Percentiles rank a stretch among this genome's conserved stretches.
Conservation (phyloP, 2,888 invertebrate species). For the Megalurothrips usitatus region DNA sequence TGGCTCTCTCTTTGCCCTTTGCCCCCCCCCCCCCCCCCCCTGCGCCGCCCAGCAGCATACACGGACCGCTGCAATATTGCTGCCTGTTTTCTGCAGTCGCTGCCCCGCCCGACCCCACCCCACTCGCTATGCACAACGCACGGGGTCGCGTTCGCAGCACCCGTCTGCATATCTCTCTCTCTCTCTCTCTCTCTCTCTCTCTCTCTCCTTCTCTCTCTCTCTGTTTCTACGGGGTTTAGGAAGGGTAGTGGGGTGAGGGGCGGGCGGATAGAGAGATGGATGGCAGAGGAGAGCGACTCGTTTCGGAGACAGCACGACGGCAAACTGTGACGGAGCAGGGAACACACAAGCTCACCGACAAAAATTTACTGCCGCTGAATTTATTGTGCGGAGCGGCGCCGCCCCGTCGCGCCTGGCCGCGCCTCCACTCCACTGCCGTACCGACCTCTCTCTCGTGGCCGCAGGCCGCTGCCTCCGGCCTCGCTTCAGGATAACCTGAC, state of each 20-base stretch:
- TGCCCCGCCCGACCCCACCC: conserved; percentile 9
- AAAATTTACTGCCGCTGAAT: background rate
- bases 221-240: too few relatives aligned
- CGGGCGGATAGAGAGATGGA: conserved; percentile 19
- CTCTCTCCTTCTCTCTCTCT: too few relatives aligned
- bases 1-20: background rate
- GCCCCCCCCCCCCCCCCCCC: conserved; percentile 28
- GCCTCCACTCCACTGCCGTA: too few relatives aligned
- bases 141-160: conserved; percentile 29
- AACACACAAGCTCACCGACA: background rate
- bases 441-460: too few relatives aligned
- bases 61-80: conserved; percentile 29
- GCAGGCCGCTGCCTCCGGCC: too few relatives aligned
- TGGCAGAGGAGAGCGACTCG: background rate
- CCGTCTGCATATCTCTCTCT: conserved; percentile 41
- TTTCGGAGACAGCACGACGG: background rate
- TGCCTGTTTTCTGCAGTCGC: conserved; percentile 32
- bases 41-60: conserved; percentile 24
- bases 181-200: conserved; percentile 29
- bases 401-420: too few relatives aligned
- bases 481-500: too few relatives aligned
- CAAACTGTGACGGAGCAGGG: background rate
- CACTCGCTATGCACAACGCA: conserved; percentile 28
- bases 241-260: too few relatives aligned
- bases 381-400: background rate